These are phyloP conservation scores for Tamias sibiricus DNA, from an alignment of 2,113 vertebrate species.

Conservation along the genomic window DNA sequence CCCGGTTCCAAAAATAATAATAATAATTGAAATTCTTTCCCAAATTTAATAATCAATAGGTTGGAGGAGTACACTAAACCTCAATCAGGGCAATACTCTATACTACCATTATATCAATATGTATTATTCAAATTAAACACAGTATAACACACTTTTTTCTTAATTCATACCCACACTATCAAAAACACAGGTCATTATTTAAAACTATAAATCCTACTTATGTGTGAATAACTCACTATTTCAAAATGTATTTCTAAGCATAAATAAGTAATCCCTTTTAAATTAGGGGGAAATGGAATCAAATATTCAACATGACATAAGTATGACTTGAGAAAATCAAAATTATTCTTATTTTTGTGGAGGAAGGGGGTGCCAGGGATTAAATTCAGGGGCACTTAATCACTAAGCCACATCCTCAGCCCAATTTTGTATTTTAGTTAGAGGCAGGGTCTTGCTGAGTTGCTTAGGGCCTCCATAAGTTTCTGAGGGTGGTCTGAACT, in stretches of 20 bases:
- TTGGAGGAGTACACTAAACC: background rate
- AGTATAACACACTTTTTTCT: background rate
- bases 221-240: constrained; percentile 20
- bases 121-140: constrained; percentile 34
- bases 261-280: constrained; percentile 2
- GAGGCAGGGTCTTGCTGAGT: too few species aligned
- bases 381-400: too few species aligned
- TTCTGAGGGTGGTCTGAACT: too few species aligned
- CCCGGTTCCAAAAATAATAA: background rate
- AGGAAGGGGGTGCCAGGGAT: too few species aligned
- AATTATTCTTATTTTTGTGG: background rate
- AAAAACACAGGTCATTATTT: constrained; percentile 35
- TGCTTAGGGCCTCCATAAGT: too few species aligned
- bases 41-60: background rate
- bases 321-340: constrained; percentile 39
- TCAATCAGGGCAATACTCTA: background rate
- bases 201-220: constrained; percentile 36
- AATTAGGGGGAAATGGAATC: constrained; percentile 8
- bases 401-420: too few species aligned
- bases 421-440: too few species aligned
- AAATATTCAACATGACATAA: constrained; percentile 33
- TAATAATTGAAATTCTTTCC: constrained; percentile 15
- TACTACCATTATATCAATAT: background rate
- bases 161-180: constrained; percentile 27
- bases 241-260: constrained; percentile 56